Base-by-base conservation (phyloP, 2,888 invertebrate species). In the Pemphredon lugubris region DNA sequence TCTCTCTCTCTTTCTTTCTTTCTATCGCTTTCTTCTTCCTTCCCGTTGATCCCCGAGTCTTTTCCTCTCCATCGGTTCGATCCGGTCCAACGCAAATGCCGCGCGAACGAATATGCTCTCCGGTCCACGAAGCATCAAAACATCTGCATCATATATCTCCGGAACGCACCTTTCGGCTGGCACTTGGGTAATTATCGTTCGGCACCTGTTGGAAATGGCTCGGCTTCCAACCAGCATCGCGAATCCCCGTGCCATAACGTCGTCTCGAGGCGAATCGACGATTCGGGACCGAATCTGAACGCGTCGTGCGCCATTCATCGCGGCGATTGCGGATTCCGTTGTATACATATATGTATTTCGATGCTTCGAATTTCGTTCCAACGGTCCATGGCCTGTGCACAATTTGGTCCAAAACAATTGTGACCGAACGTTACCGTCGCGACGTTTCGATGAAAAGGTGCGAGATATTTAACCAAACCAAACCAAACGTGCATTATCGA, bases 91-190 rank as follows among this genome's bases (percentile, higher is more conserved):
- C 47, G 37, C 61, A 67, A 60, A 68, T 44, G 50, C 50, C 50
- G 37, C 51, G 37, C 42, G 50, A 32, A 40, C 57, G 39, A 39
- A 42, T n/a, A n/a, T 55, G 45, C 45, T 26, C 16, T 37, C 26
- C 44, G 42, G 40, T 53, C 54, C 42, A 39, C 26, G 7, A 11
- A 30, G 61, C 74, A 63, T 68, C 72, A 55, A 67, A 73, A 75
- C 78, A 78, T 78, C 78, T 78, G 75, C 75, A 57, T 66, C 68
- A 39, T 64, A 57, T 73, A 73, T 78, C 73, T 67, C 32, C 57
- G 37, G 45, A 32, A 59, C 55, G 72, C 50, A 75, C 70, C 75
- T 65, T 48, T 66, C 44, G 54, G 42, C 68, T 59, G 54, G 54
- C 75, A 42, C 69, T 72, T 47, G 20, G 65, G 60, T 70, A 73